Evolutionary conservation across 2,113 vertebrate genomes (phyloP), one percentile per base, ranked within the genome.

Genomic region (Platanista minor): DNA sequence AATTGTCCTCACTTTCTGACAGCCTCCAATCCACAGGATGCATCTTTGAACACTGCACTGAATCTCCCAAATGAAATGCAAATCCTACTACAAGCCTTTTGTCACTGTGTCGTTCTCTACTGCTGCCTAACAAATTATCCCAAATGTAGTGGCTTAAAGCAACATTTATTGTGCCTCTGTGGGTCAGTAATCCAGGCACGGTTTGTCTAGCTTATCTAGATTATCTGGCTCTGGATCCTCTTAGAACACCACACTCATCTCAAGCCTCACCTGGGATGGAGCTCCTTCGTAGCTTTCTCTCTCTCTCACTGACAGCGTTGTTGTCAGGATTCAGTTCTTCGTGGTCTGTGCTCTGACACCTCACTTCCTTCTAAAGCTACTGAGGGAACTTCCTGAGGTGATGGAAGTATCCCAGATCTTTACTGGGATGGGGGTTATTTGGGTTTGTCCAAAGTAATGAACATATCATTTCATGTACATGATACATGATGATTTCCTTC

Each of bases 271-370:
- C 77, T 33, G 67, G 27, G 18, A 66, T 21, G 27, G 33, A 9
- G 27, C 27, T 18, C 18, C 43, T 46, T 21, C 0, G 0, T 0
- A 8, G 8, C 13, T 7, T 36, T 12, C 46, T 52, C 46, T 12
- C 31, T 78, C 46, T 2, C 15, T 67, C 54, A 8, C 14, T 39
- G 14, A 21, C 4, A 6, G 2, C 0, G 6, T 17, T 27, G 8
- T 62, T 4, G 15, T 49, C 13, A 39, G 43, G 66, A 59, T 31
- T 72, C n/a, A n/a, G 15, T 29, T 87, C 23, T 27, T 21, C 23
- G 3, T 72, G 29, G 39, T 21, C 43, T 87, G 1, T 29, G 3
- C 31, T 8, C 2, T 1, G 57, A 84, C 49, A 49, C 4, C 39
- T 77, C n/a, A 9, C 39, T 39, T 67, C 33, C 8, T 49, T 64